Percentiles rank a stretch among this genome's conserved stretches.
phyloP scores from a whole-genome alignment of 2,888 invertebrate species.

The Heliconius sara region DNA sequence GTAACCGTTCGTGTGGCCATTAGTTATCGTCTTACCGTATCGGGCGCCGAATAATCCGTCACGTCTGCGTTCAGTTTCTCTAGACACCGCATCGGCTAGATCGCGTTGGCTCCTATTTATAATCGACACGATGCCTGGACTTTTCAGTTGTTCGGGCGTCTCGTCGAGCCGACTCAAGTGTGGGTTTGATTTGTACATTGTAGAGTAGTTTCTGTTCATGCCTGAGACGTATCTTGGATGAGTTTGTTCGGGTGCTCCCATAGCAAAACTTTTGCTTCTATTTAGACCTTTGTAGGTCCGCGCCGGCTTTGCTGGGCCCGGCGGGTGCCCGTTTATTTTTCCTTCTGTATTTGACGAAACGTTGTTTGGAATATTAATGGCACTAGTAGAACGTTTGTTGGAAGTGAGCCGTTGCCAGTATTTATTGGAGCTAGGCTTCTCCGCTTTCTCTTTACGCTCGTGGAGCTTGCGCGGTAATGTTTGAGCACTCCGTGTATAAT shows the following conservation, averaged over 20 bases:
- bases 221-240: conserved; percentile 77
- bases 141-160: conserved; percentile 89
- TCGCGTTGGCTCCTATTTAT: conserved; percentile 93
- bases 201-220: conserved; percentile 79
- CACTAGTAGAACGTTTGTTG: conserved; percentile 84
- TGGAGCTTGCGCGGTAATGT: conserved; percentile 89
- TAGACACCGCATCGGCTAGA: conserved; percentile 85
- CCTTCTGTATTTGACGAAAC: conserved; percentile 66
- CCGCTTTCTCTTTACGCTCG: conserved; percentile 77
- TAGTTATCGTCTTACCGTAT: conserved; percentile 82
- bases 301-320: conserved; percentile 90
- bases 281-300: conserved; percentile 90
- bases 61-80: conserved; percentile 79
- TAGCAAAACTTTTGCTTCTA: conserved; percentile 93
- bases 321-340: conserved; percentile 76
- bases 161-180: conserved; percentile 89
- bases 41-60: conserved; percentile 83
- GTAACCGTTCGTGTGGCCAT: conserved; percentile 78
- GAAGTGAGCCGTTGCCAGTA: conserved; percentile 81
- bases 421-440: conserved; percentile 75
- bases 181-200: conserved; percentile 91
- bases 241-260: conserved; percentile 86
- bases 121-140: conserved; percentile 93
- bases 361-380: conserved; percentile 86
- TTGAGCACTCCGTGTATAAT: conserved; percentile 86